Base-by-base conservation (phyloP, 2,797 vertebrate genomes). In the Crenichthys baileyi region DNA sequence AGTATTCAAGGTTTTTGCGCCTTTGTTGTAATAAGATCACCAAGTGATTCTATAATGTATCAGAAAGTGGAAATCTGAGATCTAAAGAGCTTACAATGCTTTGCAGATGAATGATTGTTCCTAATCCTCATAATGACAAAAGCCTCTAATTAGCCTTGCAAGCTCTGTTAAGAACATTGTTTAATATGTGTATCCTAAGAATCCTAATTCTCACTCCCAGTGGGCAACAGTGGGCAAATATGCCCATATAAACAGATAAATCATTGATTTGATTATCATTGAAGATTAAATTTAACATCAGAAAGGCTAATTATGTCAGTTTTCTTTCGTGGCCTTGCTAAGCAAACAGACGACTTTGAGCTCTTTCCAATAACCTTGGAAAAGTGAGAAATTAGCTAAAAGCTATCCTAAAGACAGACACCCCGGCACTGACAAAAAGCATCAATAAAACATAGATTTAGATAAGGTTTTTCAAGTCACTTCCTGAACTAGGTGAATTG, bases 401-500 rank as follows among this genome's bases (percentile, higher is more conserved):
- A 26, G 56, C 85, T 75, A 78, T 75, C 78, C 77, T 85, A 53
- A 83, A 87, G 48, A 88, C 85, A 91, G 85, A 91, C 77, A 84
- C 84, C 86, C 83, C 50, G 84, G 80, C 87, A 88, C 76, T 85
- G 88, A 88, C 88, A 87, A 86, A 79, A 83, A 86, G 76, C 56
- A 75, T 89, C 92, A 91, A 90, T 92, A 93, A 92, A 93, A 85
- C 75, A 79, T 72, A 87, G 86, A 91, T 89, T 90, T 91, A 92
- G 91, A 94, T 92, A 93, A 94, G 90, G 83, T 82, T 63, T 88
- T 91, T 88, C 73, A 91, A 90, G 91, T 90, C 79, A 90, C 90
- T 94, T 94, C 92, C 94, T 93, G 81, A 89, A 89, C 70, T 76
- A 80, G 83, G 85, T 92, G 87, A 92, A 85, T 89, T 93, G 88